A percentile compares a stretch with the other conserved stretches of the same genome.
Conservation (phyloP, 1,140 invertebrate species). For the Saccostrea cuccullata region DNA sequence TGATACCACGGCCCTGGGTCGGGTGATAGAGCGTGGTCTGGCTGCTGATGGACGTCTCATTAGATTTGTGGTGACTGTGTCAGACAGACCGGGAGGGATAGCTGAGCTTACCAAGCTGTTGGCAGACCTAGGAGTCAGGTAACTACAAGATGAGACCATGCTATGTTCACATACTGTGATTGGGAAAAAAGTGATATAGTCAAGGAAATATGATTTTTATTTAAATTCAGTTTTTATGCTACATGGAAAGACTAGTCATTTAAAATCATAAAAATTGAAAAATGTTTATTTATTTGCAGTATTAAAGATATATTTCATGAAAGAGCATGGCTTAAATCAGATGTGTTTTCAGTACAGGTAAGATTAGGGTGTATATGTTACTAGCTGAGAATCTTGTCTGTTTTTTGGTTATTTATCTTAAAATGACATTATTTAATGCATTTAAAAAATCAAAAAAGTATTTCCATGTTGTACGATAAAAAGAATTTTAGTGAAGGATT, state of each 20-base stretch:
- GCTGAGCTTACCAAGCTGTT: constrained; percentile 90
- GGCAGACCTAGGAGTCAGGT: constrained; percentile 86
- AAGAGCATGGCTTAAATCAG: constrained; percentile 92
- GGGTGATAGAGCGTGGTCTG: constrained; percentile 92
- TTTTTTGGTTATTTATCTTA: too few species aligned
- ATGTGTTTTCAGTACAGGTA: constrained; percentile 86
- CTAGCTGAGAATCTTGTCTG: too few species aligned
- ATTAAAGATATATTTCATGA: constrained; percentile 97
- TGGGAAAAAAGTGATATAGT: too few species aligned
- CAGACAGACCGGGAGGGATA: constrained; percentile 91
- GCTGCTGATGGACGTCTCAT: constrained; percentile 92
- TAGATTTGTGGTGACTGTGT: constrained; percentile 91
- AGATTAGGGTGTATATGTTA: background rate
- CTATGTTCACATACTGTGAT: background rate
- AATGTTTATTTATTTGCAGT: constrained; percentile 74
- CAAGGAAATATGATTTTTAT: too few species aligned
- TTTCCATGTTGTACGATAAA: too few species aligned
- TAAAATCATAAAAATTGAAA: background rate
- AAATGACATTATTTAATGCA: too few species aligned
- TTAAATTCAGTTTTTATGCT: too few species aligned
- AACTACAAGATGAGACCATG: constrained; percentile 22
- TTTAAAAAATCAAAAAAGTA: too few species aligned
- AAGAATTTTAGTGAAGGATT: too few species aligned
- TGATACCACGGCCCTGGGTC: constrained; percentile 92
- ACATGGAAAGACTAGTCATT: too few species aligned